Base-by-base conservation (phyloP, 2,113 vertebrate genomes). In the Lepus timidus region DNA sequence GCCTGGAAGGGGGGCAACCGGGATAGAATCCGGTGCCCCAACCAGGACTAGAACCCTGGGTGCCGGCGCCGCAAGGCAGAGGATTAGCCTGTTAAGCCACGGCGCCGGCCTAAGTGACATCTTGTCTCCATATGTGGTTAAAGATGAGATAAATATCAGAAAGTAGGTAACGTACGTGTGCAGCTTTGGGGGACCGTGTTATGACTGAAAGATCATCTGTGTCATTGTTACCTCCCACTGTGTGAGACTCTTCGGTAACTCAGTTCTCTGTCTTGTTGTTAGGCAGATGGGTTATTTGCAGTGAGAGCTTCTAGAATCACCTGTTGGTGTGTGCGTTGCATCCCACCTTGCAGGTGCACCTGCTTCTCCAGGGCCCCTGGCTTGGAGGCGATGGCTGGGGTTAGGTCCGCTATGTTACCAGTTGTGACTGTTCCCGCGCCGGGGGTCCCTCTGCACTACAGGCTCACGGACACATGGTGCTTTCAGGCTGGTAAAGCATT, bases 401-500 rank as follows among this genome's bases (percentile, higher is more conserved):
- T 85, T 52, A n/a, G 36, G 44, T 39, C 2, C 70, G 13, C 10
- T 6, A 39, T 62, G 73, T 39, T 17, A 20, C 6, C 33, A 61
- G 1, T 64, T 75, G 61, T 64, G 55, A 33, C 65, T 49, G 1
- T 80, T 85, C 44, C 33, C 27, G 29, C 6, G 14, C 55, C 55
- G 3, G 55, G 55, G 55, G 55, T 14, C 14, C 55, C 55, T 19
- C 55, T 16, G 13, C 55, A 58, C 55, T 17, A 58, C 11, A 22
- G 19, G 27, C 65, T 58, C 25, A 27, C 33, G 1, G 12, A 55
- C 52, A 20, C 52, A 20, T 33, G 49, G 33, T 9, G 23, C 61
- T 79, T 90, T 62, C 65, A 73, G 44, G 33, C 11, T 20, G 85
- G 61, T 67, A 49, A 91, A 90, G 74, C 31, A 67, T 81, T 91